Evolutionary conservation across 2,797 vertebrate genomes (phyloP).

Genomic region (Microctenopoma steveboyesi): DNA sequence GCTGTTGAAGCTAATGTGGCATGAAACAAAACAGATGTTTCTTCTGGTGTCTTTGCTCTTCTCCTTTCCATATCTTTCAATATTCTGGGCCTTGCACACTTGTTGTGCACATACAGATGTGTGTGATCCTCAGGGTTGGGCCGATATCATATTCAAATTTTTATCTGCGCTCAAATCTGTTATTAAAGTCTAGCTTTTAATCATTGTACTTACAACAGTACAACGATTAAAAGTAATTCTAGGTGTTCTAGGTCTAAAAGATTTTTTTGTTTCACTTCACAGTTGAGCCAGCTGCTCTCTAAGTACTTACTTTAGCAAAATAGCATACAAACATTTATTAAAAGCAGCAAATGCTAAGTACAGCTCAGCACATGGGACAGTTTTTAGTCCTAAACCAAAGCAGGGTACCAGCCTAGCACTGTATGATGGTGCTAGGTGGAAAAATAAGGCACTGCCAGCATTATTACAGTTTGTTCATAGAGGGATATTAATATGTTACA

Average conservation of each 20-base stretch:
- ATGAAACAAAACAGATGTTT: slow-evolving; percentile 80
- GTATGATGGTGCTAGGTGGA: no score
- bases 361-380: neutral
- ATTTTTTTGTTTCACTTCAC: no score
- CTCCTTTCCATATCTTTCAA: slow-evolving; percentile 26
- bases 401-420: no score
- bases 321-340: neutral
- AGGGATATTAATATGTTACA: no score
- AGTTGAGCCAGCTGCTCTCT: no score
- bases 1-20: slow-evolving; percentile 75
- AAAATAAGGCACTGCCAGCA: no score
- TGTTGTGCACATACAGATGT: slow-evolving; percentile 18
- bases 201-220: neutral
- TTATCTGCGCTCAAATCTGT: neutral
- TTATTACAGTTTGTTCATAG: no score
- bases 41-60: slow-evolving; percentile 69
- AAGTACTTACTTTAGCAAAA: neutral
- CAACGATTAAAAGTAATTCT: no score
- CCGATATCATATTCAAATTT: neutral
- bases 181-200: neutral
- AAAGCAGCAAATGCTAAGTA: neutral
- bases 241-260: no score
- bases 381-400: neutral
- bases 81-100: slow-evolving; percentile 47
- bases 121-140: neutral